Conservation (phyloP, 2,888 invertebrate genomes). For the Fragum sueziense region DNA sequence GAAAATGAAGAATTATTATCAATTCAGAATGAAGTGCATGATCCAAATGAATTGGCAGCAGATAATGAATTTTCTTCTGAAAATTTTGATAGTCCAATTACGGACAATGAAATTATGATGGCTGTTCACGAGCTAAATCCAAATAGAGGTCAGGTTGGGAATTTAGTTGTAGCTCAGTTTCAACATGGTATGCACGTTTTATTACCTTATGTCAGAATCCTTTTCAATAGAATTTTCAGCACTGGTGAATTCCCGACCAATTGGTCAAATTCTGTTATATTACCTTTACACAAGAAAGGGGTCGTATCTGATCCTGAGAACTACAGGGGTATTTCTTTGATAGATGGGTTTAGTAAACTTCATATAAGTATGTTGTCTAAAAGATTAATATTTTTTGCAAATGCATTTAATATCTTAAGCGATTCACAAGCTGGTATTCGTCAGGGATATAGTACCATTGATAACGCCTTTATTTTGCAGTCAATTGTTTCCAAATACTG, state of each 20-base stretch:
- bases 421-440: not conserved
- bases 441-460: conserved; percentile 17
- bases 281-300: conserved; percentile 15
- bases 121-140: not conserved
- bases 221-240: conserved; percentile 7
- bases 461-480: conserved; percentile 31
- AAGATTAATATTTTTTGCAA: conserved; percentile 22
- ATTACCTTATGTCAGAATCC: not conserved
- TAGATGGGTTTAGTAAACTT: not conserved
- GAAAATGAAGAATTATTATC: not conserved
- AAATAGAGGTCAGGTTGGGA: not conserved
- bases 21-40: too few relatives aligned
- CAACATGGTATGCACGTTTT: not conserved
- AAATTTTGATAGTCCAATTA: conserved; percentile 1
- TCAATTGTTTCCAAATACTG: conserved; percentile 22
- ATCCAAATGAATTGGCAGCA: not conserved
- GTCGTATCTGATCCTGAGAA: conserved; percentile 5
- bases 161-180: not conserved
- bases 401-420: conserved; percentile 10
- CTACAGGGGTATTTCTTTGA: conserved; percentile 17
- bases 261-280: not conserved
- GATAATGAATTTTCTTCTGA: not conserved
- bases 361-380: conserved; percentile 18
- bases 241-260: not conserved
- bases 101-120: not conserved